phyloP scores from a whole-genome alignment of 64 coral and sea anemone genomes.

The Orbicella faveolata region DNA sequence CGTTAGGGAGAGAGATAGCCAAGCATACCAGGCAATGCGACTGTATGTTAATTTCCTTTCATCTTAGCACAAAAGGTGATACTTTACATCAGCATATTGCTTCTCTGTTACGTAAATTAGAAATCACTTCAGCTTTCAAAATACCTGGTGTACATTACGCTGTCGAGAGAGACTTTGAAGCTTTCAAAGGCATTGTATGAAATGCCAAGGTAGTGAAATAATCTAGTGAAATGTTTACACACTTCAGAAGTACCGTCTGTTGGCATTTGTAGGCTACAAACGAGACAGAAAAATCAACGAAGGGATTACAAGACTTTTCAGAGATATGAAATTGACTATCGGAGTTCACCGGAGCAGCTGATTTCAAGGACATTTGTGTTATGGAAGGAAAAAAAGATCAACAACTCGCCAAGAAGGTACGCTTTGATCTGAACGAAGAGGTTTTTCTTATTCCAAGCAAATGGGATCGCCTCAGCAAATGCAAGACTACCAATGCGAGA shows the following conservation, averaged over 20 bases:
- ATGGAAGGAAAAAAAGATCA: conserved; percentile 14
- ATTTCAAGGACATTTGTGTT: no score
- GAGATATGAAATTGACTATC: no score
- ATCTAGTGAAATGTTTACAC: conserved; percentile 11
- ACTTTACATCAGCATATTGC: background rate
- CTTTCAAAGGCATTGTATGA: conserved; percentile 14
- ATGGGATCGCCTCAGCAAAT: conserved; percentile 72
- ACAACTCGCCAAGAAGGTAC: conserved; percentile 65
- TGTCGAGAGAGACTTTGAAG: conserved; percentile 1
- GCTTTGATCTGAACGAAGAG: conserved; percentile 84
- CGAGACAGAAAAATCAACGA: background rate
- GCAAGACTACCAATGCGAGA: conserved; percentile 15
- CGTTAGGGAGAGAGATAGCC: background rate
- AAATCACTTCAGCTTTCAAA: background rate
- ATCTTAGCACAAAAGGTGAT: background rate
- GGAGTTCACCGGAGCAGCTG: no score
- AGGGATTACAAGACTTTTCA: no score
- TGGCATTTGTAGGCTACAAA: background rate
- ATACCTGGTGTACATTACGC: background rate
- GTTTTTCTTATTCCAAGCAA: conserved; percentile 90
- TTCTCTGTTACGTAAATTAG: conserved; percentile 16
- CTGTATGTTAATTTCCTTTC: background rate
- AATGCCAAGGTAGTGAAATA: background rate
- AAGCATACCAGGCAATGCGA: background rate
- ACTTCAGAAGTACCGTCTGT: background rate